A percentile compares a stretch with the other conserved stretches of the same genome.
phyloP scores from a whole-genome alignment of 1,140 invertebrate species.

The Ostrea denselamellosa region DNA sequence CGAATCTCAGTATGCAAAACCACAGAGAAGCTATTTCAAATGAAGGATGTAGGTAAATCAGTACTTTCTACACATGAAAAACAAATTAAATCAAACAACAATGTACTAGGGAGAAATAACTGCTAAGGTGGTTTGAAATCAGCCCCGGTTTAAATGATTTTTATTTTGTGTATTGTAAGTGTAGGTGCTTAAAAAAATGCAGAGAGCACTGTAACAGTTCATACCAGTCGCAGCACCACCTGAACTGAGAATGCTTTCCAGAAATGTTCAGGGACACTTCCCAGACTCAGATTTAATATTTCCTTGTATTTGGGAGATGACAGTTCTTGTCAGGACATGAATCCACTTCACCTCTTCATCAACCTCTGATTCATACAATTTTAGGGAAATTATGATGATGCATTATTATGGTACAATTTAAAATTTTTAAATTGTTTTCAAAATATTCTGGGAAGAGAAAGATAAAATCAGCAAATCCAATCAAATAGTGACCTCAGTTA shows the following conservation, averaged over 20 bases:
- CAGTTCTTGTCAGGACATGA: neutral
- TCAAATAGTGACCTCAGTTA: neutral
- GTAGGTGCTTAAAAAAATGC: neutral
- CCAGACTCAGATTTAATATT: neutral
- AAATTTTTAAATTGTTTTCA: neutral
- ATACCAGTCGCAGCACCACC: neutral
- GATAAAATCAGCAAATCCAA: neutral
- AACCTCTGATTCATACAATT: conserved; percentile 1
- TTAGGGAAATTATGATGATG: neutral
- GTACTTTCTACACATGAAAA: conserved; percentile 9
- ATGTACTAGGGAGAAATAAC: neutral
- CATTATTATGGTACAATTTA: neutral
- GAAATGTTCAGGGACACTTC: neutral
- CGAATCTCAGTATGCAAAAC: neutral
- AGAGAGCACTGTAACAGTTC: neutral
- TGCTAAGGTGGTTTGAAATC: neutral
- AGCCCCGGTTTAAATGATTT: neutral
- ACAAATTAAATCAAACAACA: neutral
- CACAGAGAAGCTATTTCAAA: neutral
- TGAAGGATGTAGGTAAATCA: conserved; percentile 20
- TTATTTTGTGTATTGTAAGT: neutral
- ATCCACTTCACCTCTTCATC: conserved; percentile 10
- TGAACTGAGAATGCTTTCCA: neutral
- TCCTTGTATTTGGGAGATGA: conserved; percentile 32
- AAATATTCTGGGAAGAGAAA: conserved; percentile 12